Percentiles rank a stretch among this genome's conserved stretches.
Evolutionary conservation across 2,888 invertebrate genomes (phyloP).

Genomic region (Eudemis profundana): DNA sequence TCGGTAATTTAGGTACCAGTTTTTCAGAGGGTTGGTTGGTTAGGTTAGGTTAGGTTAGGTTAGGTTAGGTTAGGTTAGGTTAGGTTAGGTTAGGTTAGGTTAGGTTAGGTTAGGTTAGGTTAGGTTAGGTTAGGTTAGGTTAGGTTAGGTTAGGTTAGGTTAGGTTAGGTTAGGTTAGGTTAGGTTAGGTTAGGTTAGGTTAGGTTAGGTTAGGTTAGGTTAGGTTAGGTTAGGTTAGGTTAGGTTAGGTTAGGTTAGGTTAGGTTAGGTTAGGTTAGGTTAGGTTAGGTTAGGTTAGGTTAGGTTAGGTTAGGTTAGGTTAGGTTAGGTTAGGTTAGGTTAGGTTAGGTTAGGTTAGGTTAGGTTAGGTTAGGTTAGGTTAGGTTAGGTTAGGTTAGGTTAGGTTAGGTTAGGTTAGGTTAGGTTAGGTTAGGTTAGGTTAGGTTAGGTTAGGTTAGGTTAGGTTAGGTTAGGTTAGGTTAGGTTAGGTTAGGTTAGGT

Average conservation of each 20-base stretch:
- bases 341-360: slow-evolving; percentile 50
- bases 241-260: slow-evolving; percentile 48
- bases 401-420: slow-evolving; percentile 49
- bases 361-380: slow-evolving; percentile 51
- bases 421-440: slow-evolving; percentile 49
- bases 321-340: slow-evolving; percentile 49
- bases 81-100: slow-evolving; percentile 49
- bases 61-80: slow-evolving; percentile 47
- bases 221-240: slow-evolving; percentile 47
- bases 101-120: slow-evolving; percentile 49
- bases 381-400: slow-evolving; percentile 51
- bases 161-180: slow-evolving; percentile 50
- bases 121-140: slow-evolving; percentile 50
- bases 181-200: slow-evolving; percentile 49
- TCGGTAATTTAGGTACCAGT: too few relatives aligned
- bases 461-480: slow-evolving; percentile 22
- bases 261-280: slow-evolving; percentile 49
- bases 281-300: slow-evolving; percentile 49
- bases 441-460: slow-evolving; percentile 25
- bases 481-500: slow-evolving; percentile 28
- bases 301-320: slow-evolving; percentile 48
- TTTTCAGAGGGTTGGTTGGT: slow-evolving; percentile 46
- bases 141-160: slow-evolving; percentile 51
- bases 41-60: slow-evolving; percentile 46
- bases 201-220: slow-evolving; percentile 49